Evolutionary conservation across 92 coral and sea anemone species (phyloP).

Genomic region (Epizoanthus illoricatus): DNA sequence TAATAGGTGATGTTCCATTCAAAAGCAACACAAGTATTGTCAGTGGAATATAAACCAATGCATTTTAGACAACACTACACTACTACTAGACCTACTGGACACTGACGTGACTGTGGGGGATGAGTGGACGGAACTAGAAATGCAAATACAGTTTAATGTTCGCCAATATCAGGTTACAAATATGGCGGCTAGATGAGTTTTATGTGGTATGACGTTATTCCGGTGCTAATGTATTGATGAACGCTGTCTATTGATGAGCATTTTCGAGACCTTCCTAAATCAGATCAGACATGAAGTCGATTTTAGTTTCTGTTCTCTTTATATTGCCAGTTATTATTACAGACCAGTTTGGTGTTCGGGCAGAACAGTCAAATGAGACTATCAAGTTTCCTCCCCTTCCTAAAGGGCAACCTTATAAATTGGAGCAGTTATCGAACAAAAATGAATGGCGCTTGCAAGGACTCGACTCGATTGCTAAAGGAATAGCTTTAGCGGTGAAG

Average conservation of each 20-base stretch:
- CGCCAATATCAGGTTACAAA: background rate
- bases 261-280: background rate
- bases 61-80: too few species aligned
- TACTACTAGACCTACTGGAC: too few species aligned
- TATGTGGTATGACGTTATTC: slow-evolving; percentile 1
- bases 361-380: background rate
- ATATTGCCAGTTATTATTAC: background rate
- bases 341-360: background rate
- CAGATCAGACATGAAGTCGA: background rate
- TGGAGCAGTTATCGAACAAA: slow-evolving; percentile 19
- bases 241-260: background rate
- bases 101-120: too few species aligned
- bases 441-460: slow-evolving; percentile 42
- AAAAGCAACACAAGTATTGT: too few species aligned
- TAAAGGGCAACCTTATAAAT: slow-evolving; percentile 54
- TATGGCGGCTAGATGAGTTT: background rate
- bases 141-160: too few species aligned
- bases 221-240: background rate
- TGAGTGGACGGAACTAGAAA: too few species aligned
- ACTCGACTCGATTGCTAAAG: slow-evolving; percentile 54
- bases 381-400: slow-evolving; percentile 44
- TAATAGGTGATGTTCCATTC: too few species aligned
- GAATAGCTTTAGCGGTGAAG: slow-evolving; percentile 54
- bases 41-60: too few species aligned
- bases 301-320: background rate